A percentile compares a stretch with the other conserved stretches of the same genome.
These are phyloP conservation scores for Ochropleura leucogaster DNA, from an alignment of 2,888 invertebrate genomes.

Conservation along the genomic window DNA sequence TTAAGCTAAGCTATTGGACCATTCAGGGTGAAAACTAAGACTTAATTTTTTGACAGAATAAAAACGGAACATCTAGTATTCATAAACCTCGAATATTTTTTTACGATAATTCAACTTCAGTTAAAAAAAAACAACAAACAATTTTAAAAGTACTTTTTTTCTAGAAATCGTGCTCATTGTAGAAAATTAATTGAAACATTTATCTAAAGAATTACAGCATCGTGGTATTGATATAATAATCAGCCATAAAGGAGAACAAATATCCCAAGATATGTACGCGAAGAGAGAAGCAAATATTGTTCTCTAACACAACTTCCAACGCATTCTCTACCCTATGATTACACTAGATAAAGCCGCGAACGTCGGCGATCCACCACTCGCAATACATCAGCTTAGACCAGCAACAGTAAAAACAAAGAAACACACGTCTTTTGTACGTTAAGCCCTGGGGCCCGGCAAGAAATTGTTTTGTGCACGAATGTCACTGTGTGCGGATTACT, in stretches of 20 bases:
- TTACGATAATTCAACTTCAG: neutral
- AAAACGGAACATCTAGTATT: neutral
- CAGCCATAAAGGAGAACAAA: neutral
- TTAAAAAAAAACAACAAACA: too few relatives aligned
- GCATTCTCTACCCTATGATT: constrained; percentile 64
- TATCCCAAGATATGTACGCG: neutral
- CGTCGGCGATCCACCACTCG: constrained; percentile 60
- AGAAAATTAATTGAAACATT: too few relatives aligned
- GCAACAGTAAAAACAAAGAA: constrained; percentile 69
- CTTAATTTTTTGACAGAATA: neutral
- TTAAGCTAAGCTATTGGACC: neutral
- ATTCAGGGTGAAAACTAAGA: constrained; percentile 1
- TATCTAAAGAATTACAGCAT: too few relatives aligned
- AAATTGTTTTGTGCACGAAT: constrained; percentile 74
- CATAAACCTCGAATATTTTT: neutral
- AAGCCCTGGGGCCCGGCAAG: constrained; percentile 72
- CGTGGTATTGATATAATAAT: neutral
- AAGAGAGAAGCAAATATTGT: neutral
- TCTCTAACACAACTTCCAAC: neutral
- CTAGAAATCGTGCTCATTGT: too few relatives aligned
- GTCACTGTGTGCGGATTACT: constrained; percentile 65
- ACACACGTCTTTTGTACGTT: constrained; percentile 73
- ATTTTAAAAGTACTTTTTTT: too few relatives aligned
- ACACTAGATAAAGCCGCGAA: constrained; percentile 90
- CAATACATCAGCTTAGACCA: constrained; percentile 74